Conservation (phyloP, 2,113 vertebrate genomes). For the Bubo blakistoni region DNA sequence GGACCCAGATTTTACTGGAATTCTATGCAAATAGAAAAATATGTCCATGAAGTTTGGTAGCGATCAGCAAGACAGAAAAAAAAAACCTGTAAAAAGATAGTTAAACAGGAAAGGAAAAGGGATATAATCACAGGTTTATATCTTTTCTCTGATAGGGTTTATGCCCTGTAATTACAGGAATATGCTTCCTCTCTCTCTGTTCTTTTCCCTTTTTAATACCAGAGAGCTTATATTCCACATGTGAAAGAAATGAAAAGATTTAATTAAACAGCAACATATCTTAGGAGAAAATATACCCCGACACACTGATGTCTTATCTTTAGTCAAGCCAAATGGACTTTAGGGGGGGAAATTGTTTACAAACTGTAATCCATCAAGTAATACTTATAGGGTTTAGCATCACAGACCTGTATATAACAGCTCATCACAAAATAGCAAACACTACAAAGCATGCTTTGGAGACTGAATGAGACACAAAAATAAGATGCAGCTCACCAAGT, state of each 20-base stretch:
- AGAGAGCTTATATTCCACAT: constrained; percentile 42
- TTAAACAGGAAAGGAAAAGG: background rate
- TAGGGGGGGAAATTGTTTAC: background rate
- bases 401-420: background rate
- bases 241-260: constrained; percentile 37
- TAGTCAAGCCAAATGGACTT: constrained; percentile 27
- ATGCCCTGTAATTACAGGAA: constrained; percentile 30
- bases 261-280: constrained; percentile 43
- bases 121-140: background rate
- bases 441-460: background rate
- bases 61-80: background rate
- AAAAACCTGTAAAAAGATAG: background rate
- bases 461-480: background rate
- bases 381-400: background rate
- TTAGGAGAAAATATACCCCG: background rate
- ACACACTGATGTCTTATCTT: constrained; percentile 24
- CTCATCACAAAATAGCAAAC: background rate
- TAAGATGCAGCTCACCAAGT: background rate
- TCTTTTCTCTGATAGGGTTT: constrained; percentile 17
- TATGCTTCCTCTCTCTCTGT: background rate
- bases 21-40: background rate
- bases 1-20: background rate
- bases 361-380: constrained; percentile 32
- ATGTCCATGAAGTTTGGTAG: background rate
- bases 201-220: background rate